Evolutionary conservation across 2,113 vertebrate genomes (phyloP).

Genomic region (Campylomormyrus tamandua): DNA sequence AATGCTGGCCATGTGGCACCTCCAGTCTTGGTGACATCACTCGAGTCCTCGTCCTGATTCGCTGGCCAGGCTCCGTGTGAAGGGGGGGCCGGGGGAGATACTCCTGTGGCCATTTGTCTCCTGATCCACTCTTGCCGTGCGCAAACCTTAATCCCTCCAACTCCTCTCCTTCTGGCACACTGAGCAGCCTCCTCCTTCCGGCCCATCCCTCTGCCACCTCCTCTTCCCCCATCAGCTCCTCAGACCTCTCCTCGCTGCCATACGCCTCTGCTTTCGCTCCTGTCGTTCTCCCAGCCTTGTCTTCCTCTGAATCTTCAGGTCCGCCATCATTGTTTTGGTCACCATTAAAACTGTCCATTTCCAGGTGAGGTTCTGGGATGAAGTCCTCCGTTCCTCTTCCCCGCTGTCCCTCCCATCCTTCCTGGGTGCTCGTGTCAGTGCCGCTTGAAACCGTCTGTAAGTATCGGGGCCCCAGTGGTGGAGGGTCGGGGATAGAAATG

Average conservation of each 20-base stretch:
- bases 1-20: background rate
- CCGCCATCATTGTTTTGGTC: background rate
- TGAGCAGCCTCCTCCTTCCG: slow-evolving; percentile 51
- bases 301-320: slow-evolving; percentile 38
- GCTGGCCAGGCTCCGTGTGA: background rate
- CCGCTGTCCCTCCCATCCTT: slow-evolving; percentile 33
- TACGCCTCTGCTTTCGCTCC: slow-evolving; percentile 15
- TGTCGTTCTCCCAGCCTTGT: slow-evolving; percentile 42
- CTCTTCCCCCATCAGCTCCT: slow-evolving; percentile 24
- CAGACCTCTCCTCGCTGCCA: slow-evolving; percentile 27
- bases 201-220: slow-evolving; percentile 40
- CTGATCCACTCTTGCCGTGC: background rate
- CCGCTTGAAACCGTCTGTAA: slow-evolving; percentile 31
- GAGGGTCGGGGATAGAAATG: slow-evolving; percentile 21
- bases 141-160: background rate
- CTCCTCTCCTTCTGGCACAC: slow-evolving; percentile 40
- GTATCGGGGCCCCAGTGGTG: slow-evolving; percentile 20
- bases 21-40: background rate
- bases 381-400: slow-evolving; percentile 33
- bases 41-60: background rate
- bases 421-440: slow-evolving; percentile 23
- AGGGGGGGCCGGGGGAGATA: background rate
- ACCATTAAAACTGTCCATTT: slow-evolving; percentile 8
- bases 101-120: background rate
- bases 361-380: background rate